Percentiles rank a stretch among this genome's conserved stretches.
Conservation (phyloP, 2,888 invertebrate species). For the Caenorhabditis sinica region DNA sequence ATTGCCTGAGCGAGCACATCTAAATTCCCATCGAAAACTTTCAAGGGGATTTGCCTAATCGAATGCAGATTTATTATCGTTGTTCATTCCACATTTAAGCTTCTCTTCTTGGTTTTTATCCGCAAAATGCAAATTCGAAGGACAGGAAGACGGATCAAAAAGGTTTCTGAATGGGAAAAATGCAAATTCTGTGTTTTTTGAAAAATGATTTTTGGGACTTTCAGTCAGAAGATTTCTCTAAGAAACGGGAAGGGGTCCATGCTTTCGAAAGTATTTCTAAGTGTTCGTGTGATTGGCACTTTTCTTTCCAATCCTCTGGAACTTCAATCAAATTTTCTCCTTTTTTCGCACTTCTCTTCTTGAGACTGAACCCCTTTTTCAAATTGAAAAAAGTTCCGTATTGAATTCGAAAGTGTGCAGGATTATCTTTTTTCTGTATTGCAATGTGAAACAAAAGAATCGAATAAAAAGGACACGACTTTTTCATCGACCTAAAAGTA, state of each 20-base stretch:
- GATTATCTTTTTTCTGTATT: slow-evolving; percentile 38
- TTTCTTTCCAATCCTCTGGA: slow-evolving; percentile 11
- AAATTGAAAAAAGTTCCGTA: slow-evolving; percentile 20
- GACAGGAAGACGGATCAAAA: slow-evolving; percentile 27
- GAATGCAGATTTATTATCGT: slow-evolving; percentile 60
- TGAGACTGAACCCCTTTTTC: background rate
- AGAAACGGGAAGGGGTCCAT: background rate
- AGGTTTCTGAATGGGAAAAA: slow-evolving; percentile 22
- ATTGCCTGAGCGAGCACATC: slow-evolving; percentile 1
- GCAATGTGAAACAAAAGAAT: slow-evolving; percentile 20
- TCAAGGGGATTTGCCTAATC: slow-evolving; percentile 55
- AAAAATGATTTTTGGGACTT: slow-evolving; percentile 14
- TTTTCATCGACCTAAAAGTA: slow-evolving; percentile 35
- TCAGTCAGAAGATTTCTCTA: slow-evolving; percentile 5
- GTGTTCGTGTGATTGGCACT: slow-evolving; percentile 32
- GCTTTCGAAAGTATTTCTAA: slow-evolving; percentile 23
- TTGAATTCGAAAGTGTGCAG: slow-evolving; percentile 29
- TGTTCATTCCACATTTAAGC: slow-evolving; percentile 37
- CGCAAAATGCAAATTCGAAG: slow-evolving; percentile 26
- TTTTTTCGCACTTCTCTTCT: slow-evolving; percentile 5
- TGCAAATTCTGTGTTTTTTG: slow-evolving; percentile 17
- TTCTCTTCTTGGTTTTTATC: slow-evolving; percentile 3
- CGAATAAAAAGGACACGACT: slow-evolving; percentile 9
- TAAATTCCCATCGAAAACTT: slow-evolving; percentile 24
- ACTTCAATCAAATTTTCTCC: slow-evolving; percentile 7